Evolutionary conservation across 2,113 vertebrate species (phyloP).

Genomic region (Pelusios castaneus): DNA sequence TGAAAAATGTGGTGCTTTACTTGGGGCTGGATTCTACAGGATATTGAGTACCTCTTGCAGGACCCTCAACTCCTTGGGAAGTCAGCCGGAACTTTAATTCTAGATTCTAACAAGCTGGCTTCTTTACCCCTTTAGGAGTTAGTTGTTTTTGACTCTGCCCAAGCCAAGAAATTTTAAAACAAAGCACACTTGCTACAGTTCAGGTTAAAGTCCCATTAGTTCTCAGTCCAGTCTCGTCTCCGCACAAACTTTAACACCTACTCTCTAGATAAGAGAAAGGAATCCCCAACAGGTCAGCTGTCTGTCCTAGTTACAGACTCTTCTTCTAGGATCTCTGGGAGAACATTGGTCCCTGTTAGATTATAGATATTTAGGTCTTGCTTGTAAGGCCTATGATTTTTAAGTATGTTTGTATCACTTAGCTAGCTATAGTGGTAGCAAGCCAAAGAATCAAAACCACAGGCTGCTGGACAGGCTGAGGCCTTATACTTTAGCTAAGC

Average conservation of each 20-base stretch:
- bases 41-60: neutral
- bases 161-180: fast-evolving
- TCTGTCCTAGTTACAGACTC: fast-evolving
- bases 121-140: fast-evolving
- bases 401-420: too few relatives aligned
- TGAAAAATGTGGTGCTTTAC: neutral
- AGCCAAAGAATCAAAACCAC: too few relatives aligned
- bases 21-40: neutral
- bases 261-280: neutral
- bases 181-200: fast-evolving
- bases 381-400: too few relatives aligned
- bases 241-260: fast-evolving
- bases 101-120: neutral
- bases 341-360: neutral
- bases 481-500: too few relatives aligned
- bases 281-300: neutral
- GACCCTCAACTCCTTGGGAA: neutral
- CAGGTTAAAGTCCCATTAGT: neutral
- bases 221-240: neutral
- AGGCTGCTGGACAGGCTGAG: too few relatives aligned
- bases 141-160: neutral
- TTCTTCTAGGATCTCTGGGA: neutral
- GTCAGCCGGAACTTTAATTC: neutral
- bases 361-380: too few relatives aligned
- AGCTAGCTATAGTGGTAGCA: too few relatives aligned